phyloP scores from a whole-genome alignment of 2,888 invertebrate species.

The Craniophora ligustri region DNA sequence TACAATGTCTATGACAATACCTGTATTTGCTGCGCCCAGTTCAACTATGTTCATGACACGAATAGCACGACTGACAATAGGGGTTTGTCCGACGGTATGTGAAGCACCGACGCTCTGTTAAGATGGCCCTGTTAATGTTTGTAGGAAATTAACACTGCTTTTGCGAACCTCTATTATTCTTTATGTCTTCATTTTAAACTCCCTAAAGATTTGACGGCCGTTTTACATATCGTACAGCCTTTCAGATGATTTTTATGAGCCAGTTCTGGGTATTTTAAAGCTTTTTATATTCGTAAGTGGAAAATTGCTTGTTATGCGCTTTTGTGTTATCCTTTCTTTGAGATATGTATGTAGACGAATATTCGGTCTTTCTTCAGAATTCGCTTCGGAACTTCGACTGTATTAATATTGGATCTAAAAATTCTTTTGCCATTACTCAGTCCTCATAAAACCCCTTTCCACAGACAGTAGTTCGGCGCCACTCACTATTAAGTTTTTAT shows the following conservation, averaged over 20 bases:
- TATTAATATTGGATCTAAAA: constrained; percentile 44
- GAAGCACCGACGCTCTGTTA: constrained; percentile 69
- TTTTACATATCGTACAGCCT: constrained; percentile 57
- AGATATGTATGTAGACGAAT: constrained; percentile 11
- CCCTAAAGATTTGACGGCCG: constrained; percentile 58
- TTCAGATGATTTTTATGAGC: constrained; percentile 58
- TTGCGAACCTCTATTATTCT: constrained; percentile 70
- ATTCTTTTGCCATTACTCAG: constrained; percentile 60
- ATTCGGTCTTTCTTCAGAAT: constrained; percentile 25
- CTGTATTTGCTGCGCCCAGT: constrained; percentile 46
- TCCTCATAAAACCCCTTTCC: constrained; percentile 67
- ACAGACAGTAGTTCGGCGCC: constrained; percentile 63
- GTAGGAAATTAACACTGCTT: constrained; percentile 76
- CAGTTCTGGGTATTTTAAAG: constrained; percentile 55
- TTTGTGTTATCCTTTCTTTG: constrained; percentile 45
- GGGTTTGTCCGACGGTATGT: constrained; percentile 68
- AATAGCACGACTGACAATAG: constrained; percentile 71
- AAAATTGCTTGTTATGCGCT: constrained; percentile 46
- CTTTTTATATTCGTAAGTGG: constrained; percentile 42
- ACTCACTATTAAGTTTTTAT: constrained; percentile 64
- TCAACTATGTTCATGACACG: constrained; percentile 68
- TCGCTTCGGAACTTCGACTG: constrained; percentile 26
- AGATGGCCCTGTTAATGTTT: constrained; percentile 74
- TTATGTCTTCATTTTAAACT: constrained; percentile 78
- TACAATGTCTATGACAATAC: constrained; percentile 70